Evolutionary conservation across 37 sponge, comb jelly and placozoan species (phyloP), one percentile per base, ranked within the genome.

Genomic region (Diacarnus erythraeanus): DNA sequence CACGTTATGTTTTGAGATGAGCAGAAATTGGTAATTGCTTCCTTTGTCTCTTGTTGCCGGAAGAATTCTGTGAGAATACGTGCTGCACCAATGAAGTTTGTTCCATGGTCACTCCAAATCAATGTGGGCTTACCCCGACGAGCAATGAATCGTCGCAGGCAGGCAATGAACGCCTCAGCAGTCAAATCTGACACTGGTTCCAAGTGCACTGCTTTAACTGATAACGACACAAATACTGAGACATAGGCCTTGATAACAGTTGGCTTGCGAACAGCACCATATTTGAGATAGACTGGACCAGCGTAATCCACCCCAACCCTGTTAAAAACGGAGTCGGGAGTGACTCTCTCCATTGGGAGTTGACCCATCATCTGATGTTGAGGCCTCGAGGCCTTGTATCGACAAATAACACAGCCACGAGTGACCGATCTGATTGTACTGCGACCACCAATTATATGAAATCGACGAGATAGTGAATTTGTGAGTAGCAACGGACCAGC

Each of bases 41-140:
- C 6, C 17, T 67, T 21, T 31, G 3, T 21, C 5, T 67, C 4
- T 21, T 6, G 35, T 3, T 26, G 27, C 35, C 15, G 27, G 3
- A 67, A 9, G 3, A 9, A 30, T 8, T 67, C 34, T 67, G 17
- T 31, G 35, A 67, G 35, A 35, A 31, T 3, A 31, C 68, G 37
- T 35, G 5, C 15, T 26, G 68, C 68, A 36, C 68, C 68, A 35
- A 67, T 15, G 67, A 82, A 88, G 39, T 77, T 88, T 18, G 75
- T 82, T 17, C 79, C 83, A 72, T 88, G 78, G 66, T 88, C 89
- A 64, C 75, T 83, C 78, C 72, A 72, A 18, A 88, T 61, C 42
- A 70, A 6, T 12, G 78, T 36, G 22, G 88, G 81, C 43, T 76
- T 81, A 25, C 87, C 81, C 23, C 64, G 58, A 21, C 80, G 38